phyloP scores from a whole-genome alignment of 2,113 vertebrate species.

The Tetrax tetrax region DNA sequence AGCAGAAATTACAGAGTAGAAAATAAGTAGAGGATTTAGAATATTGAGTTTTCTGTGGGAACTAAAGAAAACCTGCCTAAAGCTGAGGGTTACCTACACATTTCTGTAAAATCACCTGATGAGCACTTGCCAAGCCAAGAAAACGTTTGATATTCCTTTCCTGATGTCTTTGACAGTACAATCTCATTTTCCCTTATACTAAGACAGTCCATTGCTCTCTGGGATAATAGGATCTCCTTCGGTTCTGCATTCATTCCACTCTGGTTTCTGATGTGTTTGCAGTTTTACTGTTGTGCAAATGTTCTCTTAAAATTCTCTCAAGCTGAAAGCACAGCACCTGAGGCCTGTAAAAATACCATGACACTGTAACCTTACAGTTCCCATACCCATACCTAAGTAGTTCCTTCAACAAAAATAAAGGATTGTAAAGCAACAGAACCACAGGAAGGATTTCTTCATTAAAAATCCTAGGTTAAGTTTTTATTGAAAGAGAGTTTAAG shows the following conservation, averaged over 20 bases:
- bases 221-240: neutral
- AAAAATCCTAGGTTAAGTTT: neutral
- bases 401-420: neutral
- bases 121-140: neutral
- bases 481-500: neutral
- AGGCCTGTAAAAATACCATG: neutral
- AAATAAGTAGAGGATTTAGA: neutral
- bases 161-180: neutral
- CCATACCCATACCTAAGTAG: neutral
- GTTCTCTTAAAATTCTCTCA: neutral
- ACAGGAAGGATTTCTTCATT: neutral
- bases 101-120: slow-evolving; percentile 1
- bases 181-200: neutral
- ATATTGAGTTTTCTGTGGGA: neutral
- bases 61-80: neutral
- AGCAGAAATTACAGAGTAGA: neutral
- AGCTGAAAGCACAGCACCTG: neutral
- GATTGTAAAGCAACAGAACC: neutral
- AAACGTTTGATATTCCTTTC: neutral
- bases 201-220: neutral
- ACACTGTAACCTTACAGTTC: neutral
- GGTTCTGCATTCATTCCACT: neutral
- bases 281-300: slow-evolving; percentile 13
- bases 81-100: neutral
- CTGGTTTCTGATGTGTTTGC: neutral